Base-by-base conservation (phyloP, 2,797 vertebrate genomes). In the Cephalopachus bancanus region DNA sequence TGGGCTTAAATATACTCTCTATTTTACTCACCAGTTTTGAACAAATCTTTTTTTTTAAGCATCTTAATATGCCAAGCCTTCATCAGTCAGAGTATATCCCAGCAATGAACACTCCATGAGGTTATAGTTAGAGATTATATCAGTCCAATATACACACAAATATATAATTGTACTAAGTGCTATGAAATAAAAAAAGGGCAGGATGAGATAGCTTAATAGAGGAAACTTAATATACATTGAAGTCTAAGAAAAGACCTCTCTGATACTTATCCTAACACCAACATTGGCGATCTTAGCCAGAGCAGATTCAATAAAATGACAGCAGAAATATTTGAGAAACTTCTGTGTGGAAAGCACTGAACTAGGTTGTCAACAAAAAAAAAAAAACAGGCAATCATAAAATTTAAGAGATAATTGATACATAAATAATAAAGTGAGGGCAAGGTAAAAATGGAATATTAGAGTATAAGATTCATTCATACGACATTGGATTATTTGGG, bases 181-280 rank as follows among this genome's bases (percentile, higher is more conserved):
- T 78, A 37, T 64, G 37, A 85, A 57, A 76, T 57, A 51, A 85
- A 49, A 51, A 59, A 80, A n/a, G 15, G 8, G 2, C n/a, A 69
- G 53, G 15, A 62, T 37, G 33, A 92, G 37, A 60, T 11, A 22
- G 59, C 44, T 94, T 87, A 67, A 33, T 44, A 75, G 62, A 93
- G n/a, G 44, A 95, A 94, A 57, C 85, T 51, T 76, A 91, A 85
- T 80, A 19, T 84, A 62, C 69, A 83, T 3, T 3, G 55, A 85
- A 78, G 22, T 49, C 22, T 57, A 83, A 28, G 49, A 64, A 92
- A 92, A 95, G 17, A 4, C 14, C 20, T 37, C 9, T 94, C 60
- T 85, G 62, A 78, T 20, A 76, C 51, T 80, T 79, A 65, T 57
- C 49, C 17, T 44, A 75, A 78, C 8, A 72, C 10, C 12, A 71